Evolutionary conservation across 1,140 invertebrate species (phyloP).

Genomic region (Drosophila lini): DNA sequence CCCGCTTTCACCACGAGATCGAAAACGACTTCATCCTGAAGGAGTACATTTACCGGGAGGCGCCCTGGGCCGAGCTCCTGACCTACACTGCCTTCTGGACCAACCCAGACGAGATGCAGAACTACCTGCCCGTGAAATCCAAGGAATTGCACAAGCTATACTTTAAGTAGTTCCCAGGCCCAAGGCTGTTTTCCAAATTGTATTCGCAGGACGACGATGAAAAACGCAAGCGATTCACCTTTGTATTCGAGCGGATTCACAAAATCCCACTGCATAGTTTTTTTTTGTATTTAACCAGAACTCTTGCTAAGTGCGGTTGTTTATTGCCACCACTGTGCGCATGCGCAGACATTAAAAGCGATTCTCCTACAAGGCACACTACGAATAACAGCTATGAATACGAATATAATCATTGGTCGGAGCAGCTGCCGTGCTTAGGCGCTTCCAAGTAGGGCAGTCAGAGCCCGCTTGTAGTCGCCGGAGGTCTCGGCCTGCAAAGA

Average conservation of each 20-base stretch:
- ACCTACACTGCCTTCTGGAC: slow-evolving; percentile 85
- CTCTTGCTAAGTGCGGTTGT: slow-evolving; percentile 47
- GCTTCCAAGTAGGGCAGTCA: slow-evolving; percentile 87
- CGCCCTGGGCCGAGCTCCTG: slow-evolving; percentile 85
- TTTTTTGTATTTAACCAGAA: slow-evolving; percentile 2
- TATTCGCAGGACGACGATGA: background rate
- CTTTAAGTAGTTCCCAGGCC: slow-evolving; percentile 59
- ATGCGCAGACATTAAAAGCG: slow-evolving; percentile 61
- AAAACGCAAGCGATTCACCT: background rate
- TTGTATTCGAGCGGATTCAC: background rate
- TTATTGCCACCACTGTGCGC: slow-evolving; percentile 60
- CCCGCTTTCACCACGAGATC: slow-evolving; percentile 94
- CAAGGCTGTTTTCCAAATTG: background rate
- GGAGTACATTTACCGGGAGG: slow-evolving; percentile 91
- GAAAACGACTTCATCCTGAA: slow-evolving; percentile 90
- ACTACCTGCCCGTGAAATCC: slow-evolving; percentile 85
- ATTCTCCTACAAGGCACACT: slow-evolving; percentile 54
- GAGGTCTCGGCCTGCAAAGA: slow-evolving; percentile 89
- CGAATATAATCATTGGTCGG: slow-evolving; percentile 10
- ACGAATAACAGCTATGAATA: slow-evolving; percentile 46
- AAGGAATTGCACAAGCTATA: slow-evolving; percentile 85
- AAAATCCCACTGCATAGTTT: background rate
- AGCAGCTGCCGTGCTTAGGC: slow-evolving; percentile 46
- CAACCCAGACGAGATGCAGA: slow-evolving; percentile 86
- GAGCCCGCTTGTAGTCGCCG: slow-evolving; percentile 89